Base-by-base conservation (phyloP, 1,140 invertebrate species). In the Pseudomyrmex flavicornis region DNA sequence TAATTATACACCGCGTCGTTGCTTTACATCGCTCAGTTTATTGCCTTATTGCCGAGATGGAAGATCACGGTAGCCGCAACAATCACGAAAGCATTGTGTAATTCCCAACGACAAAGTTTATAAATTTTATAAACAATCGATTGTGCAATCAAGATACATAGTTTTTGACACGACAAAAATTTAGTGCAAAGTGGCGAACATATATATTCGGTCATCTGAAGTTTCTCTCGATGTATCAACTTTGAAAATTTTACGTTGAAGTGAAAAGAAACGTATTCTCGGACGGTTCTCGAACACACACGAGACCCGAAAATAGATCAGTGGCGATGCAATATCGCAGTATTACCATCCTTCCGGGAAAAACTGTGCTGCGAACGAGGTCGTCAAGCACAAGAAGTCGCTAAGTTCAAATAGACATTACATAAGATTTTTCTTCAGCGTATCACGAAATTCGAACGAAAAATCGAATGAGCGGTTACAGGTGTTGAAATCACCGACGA, bases 1-100 rank as follows among this genome's bases (percentile, higher is more conserved):
- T 92, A 92, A 92, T 92, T 92, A 91, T 92, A 92, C 54, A 46
- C 13, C 44, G 68, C 80, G 52, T 76, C 22, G 68, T 58, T 59
- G 73, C 75, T 74, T 46, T 63, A 59, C 69, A 65, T 75, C 58
- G 73, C 68, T 79, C 62, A 63, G 65, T 79, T 89, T 85, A 73
- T 87, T 80, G 63, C 75, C 35, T 70, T 65, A 59, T 35, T 35
- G 35, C 35, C 75, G 54, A 56, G 75, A 70, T 26, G 75, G 44
- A 66, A 17, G 17, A 77, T 12, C 7, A n/a, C 54, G 44, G 15
- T 20, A 54, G 10, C 63, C 58, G 59, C 52, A 62, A 69, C 48
- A 46, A 54, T 69, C 17, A n/a, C 46, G 56, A n/a, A 59, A 62
- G n/a, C 54, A 58, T 72, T 50, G 26, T 59, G 26, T 26, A 46